Evolutionary conservation across 2,797 vertebrate species (phyloP).

Genomic region (Acomys russatus): DNA sequence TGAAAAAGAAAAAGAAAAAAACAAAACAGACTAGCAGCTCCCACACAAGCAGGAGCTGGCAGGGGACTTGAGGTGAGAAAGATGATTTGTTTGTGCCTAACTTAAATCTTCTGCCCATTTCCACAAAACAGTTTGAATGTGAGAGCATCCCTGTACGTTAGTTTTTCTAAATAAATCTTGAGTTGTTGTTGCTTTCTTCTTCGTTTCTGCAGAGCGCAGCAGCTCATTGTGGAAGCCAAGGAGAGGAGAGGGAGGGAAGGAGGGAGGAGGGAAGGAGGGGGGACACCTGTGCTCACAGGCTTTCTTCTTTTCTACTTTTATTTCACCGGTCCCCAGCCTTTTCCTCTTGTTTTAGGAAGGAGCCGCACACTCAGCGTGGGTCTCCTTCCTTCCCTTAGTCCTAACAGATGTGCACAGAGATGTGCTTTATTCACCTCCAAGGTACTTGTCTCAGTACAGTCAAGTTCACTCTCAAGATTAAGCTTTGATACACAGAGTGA

Average conservation of each 20-base stretch:
- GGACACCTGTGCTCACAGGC: no score
- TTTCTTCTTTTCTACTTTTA: not conserved
- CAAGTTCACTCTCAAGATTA: not conserved
- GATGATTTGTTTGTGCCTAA: constrained; percentile 52
- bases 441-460: not conserved
- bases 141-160: constrained; percentile 32
- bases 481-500: not conserved
- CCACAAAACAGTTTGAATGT: constrained; percentile 45
- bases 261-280: not conserved
- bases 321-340: not conserved
- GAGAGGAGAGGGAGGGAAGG: not conserved
- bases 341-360: not conserved
- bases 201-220: not conserved
- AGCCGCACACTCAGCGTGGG: not conserved
- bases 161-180: constrained; percentile 16
- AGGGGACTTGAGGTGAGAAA: constrained; percentile 8
- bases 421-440: not conserved
- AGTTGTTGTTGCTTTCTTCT: not conserved
- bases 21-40: constrained; percentile 36
- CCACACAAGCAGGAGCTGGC: constrained; percentile 64
- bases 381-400: not conserved
- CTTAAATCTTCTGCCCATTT: constrained; percentile 68
- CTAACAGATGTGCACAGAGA: not conserved
- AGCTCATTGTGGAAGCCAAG: no score
- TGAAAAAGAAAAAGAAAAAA: not conserved